phyloP scores from a whole-genome alignment of 2,888 invertebrate genomes.

The Shargacucullia verbasci region DNA sequence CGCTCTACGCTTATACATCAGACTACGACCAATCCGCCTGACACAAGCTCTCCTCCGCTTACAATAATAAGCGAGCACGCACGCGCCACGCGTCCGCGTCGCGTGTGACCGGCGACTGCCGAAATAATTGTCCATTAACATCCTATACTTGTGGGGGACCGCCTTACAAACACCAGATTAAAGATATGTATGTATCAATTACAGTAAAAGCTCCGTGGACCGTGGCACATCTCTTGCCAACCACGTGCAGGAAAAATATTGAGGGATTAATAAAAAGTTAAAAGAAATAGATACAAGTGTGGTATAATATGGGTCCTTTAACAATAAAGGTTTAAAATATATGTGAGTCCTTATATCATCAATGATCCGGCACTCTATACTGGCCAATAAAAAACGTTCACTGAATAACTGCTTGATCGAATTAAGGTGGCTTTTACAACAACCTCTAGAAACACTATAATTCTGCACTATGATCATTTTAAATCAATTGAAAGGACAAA shows the following conservation, averaged over 20 bases:
- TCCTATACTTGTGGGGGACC: slow-evolving; percentile 64
- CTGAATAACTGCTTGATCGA: too few relatives aligned
- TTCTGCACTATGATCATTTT: too few relatives aligned
- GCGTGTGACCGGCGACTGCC: slow-evolving; percentile 86
- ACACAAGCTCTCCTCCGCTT: slow-evolving; percentile 74
- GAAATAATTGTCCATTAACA: slow-evolving; percentile 88
- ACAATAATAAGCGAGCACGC: slow-evolving; percentile 76
- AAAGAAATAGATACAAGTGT: too few relatives aligned
- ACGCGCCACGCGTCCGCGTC: slow-evolving; percentile 79
- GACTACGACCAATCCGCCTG: slow-evolving; percentile 49
- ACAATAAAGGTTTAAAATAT: too few relatives aligned
- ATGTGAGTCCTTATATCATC: too few relatives aligned
- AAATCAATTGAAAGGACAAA: too few relatives aligned
- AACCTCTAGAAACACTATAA: too few relatives aligned
- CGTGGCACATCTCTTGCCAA: slow-evolving; percentile 7
- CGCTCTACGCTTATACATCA: slow-evolving; percentile 49
- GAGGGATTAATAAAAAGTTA: too few relatives aligned
- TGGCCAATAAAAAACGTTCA: too few relatives aligned
- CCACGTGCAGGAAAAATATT: neutral
- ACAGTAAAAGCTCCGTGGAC: slow-evolving; percentile 46
- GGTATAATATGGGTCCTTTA: too few relatives aligned
- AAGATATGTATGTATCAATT: slow-evolving; percentile 57
- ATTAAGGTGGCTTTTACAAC: too few relatives aligned
- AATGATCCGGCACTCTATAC: too few relatives aligned
- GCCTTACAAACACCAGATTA: slow-evolving; percentile 52